These are phyloP conservation scores for Tachycineta bicolor DNA, from an alignment of 2,113 vertebrate genomes.

Conservation along the genomic window DNA sequence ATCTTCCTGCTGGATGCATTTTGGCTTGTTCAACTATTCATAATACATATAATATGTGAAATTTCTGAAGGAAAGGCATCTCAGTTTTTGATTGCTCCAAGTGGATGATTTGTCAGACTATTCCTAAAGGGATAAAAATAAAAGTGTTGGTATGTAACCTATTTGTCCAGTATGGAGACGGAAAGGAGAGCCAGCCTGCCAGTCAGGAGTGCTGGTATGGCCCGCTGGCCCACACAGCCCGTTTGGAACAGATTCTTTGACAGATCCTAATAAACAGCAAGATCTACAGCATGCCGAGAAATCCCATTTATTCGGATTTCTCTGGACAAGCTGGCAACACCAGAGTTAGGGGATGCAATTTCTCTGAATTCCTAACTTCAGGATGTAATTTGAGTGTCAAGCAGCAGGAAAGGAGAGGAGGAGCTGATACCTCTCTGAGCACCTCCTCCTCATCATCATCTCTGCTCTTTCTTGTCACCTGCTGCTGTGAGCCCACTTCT, in stretches of 20 bases:
- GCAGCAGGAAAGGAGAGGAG: background rate
- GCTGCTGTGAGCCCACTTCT: background rate
- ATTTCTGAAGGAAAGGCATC: background rate
- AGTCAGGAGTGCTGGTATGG: background rate
- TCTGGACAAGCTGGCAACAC: background rate
- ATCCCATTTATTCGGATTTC: background rate
- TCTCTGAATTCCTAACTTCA: background rate
- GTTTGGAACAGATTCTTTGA: constrained; percentile 1
- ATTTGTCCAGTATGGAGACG: background rate
- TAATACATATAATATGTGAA: background rate
- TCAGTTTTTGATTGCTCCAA: background rate
- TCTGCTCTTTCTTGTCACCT: background rate
- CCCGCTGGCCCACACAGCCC: background rate
- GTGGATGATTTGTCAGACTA: background rate
- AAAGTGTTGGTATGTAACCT: constrained; percentile 43
- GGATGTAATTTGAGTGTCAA: background rate
- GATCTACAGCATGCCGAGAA: background rate
- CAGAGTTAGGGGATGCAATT: background rate
- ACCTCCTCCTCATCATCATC: background rate
- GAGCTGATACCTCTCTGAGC: background rate
- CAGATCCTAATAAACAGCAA: constrained; percentile 30
- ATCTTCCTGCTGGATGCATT: background rate
- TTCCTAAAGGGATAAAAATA: constrained; percentile 46
- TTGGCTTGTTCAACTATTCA: background rate
- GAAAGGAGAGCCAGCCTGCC: background rate